phyloP scores from a whole-genome alignment of 30 jellyfish, hydroid and myxozoan genomes.

The Cassiopea xamachana region DNA sequence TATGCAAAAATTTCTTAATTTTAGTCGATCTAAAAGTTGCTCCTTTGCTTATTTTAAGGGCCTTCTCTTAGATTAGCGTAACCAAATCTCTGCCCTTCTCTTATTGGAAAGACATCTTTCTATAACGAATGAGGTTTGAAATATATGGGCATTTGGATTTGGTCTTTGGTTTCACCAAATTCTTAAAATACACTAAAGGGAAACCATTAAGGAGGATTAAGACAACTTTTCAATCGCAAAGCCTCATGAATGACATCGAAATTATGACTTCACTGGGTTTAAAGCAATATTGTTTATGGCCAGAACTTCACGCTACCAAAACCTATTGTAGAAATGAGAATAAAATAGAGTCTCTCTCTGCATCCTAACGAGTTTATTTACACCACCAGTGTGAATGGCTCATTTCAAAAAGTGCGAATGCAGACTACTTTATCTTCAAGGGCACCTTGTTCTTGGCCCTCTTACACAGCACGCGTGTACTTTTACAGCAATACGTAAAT shows the following conservation, averaged over 20 bases:
- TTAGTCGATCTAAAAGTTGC: neutral
- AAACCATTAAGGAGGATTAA: slow-evolving; percentile 26
- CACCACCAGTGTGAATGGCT: too few species aligned
- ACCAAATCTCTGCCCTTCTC: neutral
- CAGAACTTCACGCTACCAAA: too few species aligned
- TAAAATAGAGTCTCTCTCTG: too few species aligned
- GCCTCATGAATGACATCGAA: neutral
- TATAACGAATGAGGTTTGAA: slow-evolving; percentile 7
- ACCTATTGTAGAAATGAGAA: too few species aligned
- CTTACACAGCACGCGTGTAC: too few species aligned
- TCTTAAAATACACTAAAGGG: slow-evolving; percentile 6
- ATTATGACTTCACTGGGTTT: neutral
- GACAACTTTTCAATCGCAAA: neutral
- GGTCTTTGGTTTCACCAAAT: neutral
- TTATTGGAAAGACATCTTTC: neutral
- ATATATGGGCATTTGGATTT: neutral
- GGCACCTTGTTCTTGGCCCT: too few species aligned
- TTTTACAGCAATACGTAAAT: too few species aligned
- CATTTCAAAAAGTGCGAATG: too few species aligned
- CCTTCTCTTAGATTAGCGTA: neutral
- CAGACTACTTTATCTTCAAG: too few species aligned
- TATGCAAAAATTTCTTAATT: too few species aligned
- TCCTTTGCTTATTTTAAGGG: neutral
- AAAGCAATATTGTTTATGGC: too few species aligned
- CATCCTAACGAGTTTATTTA: too few species aligned